Evolutionary conservation across 37 sponge, comb jelly and placozoan genomes (phyloP).

Genomic region (Dysidea cf. avara): DNA sequence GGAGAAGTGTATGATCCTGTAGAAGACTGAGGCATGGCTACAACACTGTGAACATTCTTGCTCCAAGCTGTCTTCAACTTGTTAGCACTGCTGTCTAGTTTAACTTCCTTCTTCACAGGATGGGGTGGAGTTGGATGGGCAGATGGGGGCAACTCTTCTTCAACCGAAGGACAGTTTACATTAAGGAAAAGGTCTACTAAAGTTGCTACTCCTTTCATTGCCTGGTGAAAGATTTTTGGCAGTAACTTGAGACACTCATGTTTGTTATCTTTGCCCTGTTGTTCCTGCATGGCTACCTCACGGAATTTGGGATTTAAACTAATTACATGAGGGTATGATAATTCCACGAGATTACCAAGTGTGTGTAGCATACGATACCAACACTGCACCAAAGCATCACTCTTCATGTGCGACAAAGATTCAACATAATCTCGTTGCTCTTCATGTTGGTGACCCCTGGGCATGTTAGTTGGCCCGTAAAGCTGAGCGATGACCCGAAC

Average conservation of each 20-base stretch:
- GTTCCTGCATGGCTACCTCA: slow-evolving; percentile 17
- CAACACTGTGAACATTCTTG: background rate
- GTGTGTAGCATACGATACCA: slow-evolving; percentile 90
- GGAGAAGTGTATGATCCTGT: background rate
- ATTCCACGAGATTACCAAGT: slow-evolving; percentile 83
- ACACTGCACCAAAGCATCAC: slow-evolving; percentile 66
- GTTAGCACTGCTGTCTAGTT: background rate
- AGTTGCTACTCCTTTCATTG: slow-evolving; percentile 58
- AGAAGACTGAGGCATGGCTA: background rate
- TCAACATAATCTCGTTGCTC: slow-evolving; percentile 29
- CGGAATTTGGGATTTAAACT: slow-evolving; percentile 51
- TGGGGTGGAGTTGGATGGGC: slow-evolving; percentile 1
- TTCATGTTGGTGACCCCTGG: background rate
- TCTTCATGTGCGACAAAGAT: slow-evolving; percentile 14
- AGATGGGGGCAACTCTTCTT: no score
- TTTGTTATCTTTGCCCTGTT: background rate
- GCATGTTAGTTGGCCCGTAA: slow-evolving; percentile 53
- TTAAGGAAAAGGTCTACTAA: slow-evolving; percentile 66
- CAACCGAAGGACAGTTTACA: no score
- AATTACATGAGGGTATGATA: slow-evolving; percentile 54
- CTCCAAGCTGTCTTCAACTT: slow-evolving; percentile 2
- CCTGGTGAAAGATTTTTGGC: slow-evolving; percentile 59
- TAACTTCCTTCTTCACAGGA: background rate
- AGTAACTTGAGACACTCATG: slow-evolving; percentile 3
- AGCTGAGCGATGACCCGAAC: slow-evolving; percentile 45